Percentiles rank a stretch among this genome's conserved stretches.
Evolutionary conservation across 2,888 invertebrate species (phyloP).

Genomic region (Drosophila crucigera): DNA sequence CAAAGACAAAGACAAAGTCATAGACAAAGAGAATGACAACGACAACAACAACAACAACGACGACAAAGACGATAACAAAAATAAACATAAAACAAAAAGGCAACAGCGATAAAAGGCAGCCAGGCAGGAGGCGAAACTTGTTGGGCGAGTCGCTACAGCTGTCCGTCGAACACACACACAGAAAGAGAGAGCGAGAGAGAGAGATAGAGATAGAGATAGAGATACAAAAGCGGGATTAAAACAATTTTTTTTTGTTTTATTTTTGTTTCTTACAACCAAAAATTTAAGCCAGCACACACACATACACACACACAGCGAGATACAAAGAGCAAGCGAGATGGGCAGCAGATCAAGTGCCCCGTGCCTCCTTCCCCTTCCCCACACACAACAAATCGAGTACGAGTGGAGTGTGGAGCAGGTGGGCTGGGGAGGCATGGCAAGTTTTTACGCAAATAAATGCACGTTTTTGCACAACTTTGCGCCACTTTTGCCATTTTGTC

Average conservation of each 20-base stretch:
- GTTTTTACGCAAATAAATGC: conserved; percentile 78
- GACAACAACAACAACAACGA: conserved; percentile 21
- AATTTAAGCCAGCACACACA: conserved; percentile 66
- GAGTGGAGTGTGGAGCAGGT: background rate
- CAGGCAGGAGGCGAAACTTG: conserved; percentile 47
- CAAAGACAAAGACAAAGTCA: conserved; percentile 25
- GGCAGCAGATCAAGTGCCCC: conserved; percentile 34
- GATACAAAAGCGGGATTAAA: conserved; percentile 73
- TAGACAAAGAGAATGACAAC: conserved; percentile 29
- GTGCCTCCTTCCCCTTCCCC: background rate
- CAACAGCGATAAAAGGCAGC: conserved; percentile 50
- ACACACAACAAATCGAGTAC: conserved; percentile 32
- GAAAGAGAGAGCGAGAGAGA: background rate
- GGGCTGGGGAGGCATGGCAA: conserved; percentile 36
- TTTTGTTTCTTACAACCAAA: conserved; percentile 61
- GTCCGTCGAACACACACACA: conserved; percentile 16
- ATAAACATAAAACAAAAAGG: conserved; percentile 70
- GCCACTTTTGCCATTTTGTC: conserved; percentile 64
- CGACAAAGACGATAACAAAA: conserved; percentile 56
- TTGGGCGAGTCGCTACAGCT: conserved; percentile 39
- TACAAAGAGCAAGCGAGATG: conserved; percentile 3
- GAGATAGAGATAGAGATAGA: background rate
- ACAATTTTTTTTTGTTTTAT: conserved; percentile 42
- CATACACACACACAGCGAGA: background rate
- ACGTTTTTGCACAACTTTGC: conserved; percentile 75